phyloP scores from a whole-genome alignment of 2,888 invertebrate genomes.

The Caenorhabditis sp. region DNA sequence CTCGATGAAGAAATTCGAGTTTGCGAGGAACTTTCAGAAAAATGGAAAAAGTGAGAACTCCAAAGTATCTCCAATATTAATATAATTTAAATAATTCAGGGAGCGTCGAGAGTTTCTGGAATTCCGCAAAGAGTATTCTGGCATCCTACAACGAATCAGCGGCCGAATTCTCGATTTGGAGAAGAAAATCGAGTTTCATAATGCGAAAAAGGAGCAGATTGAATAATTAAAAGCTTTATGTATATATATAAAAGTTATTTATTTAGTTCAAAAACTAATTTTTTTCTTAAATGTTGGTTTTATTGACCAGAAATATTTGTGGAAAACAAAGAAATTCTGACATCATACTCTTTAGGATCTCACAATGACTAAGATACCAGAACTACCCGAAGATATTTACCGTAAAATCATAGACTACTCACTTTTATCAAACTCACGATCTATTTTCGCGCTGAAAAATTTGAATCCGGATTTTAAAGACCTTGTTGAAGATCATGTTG shows the following conservation, averaged over 20 bases:
- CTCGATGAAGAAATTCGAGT: slow-evolving; percentile 6
- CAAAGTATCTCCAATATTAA: too few species aligned
- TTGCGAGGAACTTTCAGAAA: slow-evolving; percentile 1
- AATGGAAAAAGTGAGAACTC: slow-evolving; percentile 2
- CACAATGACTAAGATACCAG: background rate
- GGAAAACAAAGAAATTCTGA: too few species aligned
- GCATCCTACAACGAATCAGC: background rate
- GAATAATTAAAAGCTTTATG: too few species aligned
- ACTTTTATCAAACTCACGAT: background rate
- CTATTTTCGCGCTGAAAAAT: slow-evolving; percentile 1
- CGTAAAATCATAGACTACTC: background rate
- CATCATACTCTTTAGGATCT: background rate
- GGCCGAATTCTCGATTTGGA: background rate
- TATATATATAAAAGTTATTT: background rate
- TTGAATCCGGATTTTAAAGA: background rate
- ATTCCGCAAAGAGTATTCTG: background rate
- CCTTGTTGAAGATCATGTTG: background rate
- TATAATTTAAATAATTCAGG: background rate
- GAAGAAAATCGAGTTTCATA: background rate
- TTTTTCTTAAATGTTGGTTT: background rate
- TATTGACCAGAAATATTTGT: too few species aligned
- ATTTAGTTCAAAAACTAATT: background rate
- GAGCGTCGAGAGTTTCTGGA: background rate
- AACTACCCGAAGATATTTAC: background rate
- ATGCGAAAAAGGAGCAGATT: background rate